phyloP scores from a whole-genome alignment of 2,113 vertebrate species.

The Gadus chalcogrammus region DNA sequence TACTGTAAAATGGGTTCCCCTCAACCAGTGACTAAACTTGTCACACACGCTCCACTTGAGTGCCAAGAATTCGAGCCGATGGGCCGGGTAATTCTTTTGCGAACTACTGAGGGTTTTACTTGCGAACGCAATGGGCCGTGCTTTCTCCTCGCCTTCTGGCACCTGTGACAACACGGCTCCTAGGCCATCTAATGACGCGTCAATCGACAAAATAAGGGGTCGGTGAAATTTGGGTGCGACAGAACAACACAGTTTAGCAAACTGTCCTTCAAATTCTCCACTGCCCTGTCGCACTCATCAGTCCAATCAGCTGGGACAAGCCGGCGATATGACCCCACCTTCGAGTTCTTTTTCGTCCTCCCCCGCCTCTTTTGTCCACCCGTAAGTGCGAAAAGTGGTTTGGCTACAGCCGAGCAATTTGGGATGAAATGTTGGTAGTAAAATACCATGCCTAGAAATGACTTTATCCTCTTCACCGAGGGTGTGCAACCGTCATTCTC shows the following conservation, averaged over 20 bases:
- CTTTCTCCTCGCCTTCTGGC: constrained; percentile 3
- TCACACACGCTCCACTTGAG: background rate
- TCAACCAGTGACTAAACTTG: no score
- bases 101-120: constrained; percentile 10
- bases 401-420: background rate
- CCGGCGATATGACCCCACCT: background rate
- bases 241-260: constrained; percentile 7
- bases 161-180: constrained; percentile 13
- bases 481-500: background rate
- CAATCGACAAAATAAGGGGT: constrained; percentile 7
- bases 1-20: no score
- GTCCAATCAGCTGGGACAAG: background rate
- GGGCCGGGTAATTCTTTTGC: background rate
- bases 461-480: background rate
- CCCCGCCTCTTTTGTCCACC: background rate
- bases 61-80: background rate
- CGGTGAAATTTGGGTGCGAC: constrained; percentile 5
- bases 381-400: background rate
- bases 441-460: background rate
- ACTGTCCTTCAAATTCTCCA: background rate
- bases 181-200: constrained; percentile 5
- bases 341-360: background rate
- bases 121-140: constrained; percentile 5
- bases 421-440: constrained; percentile 9
- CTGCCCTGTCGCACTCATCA: background rate